Evolutionary conservation across 2,888 invertebrate species (phyloP).

Genomic region (Clivina fossor): DNA sequence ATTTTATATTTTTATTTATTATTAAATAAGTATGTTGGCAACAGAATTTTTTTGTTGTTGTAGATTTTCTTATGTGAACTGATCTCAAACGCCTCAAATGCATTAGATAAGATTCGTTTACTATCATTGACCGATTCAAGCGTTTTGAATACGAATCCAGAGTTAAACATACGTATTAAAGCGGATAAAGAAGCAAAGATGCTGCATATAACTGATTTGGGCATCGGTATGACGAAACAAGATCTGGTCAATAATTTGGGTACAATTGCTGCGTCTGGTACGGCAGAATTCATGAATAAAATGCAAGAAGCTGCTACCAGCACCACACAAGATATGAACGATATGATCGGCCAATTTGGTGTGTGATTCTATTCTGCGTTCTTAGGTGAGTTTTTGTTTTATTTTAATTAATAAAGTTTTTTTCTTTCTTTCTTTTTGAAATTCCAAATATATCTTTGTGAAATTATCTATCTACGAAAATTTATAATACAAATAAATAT

Average conservation of each 20-base stretch:
- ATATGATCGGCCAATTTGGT: constrained; percentile 99
- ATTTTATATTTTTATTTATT: too few species aligned
- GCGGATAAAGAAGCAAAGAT: constrained; percentile 90
- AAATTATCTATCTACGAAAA: too few species aligned
- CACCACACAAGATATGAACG: constrained; percentile 78
- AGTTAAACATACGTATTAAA: constrained; percentile 86
- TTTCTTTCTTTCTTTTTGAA: too few species aligned
- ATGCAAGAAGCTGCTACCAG: constrained; percentile 73
- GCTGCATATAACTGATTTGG: constrained; percentile 93
- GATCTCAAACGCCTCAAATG: constrained; percentile 99
- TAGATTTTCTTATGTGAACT: constrained; percentile 95
- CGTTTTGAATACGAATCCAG: constrained; percentile 76
- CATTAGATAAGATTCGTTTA: constrained; percentile 95
- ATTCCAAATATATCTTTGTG: too few species aligned
- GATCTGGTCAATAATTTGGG: constrained; percentile 96
- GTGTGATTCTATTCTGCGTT: constrained; percentile 99
- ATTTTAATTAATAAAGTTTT: too few species aligned
- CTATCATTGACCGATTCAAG: constrained; percentile 85
- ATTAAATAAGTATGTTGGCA: too few species aligned
- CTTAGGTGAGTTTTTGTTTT: constrained; percentile 58
- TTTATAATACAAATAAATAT: too few species aligned
- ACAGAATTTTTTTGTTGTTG: constrained; percentile 45
- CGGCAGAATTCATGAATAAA: constrained; percentile 92
- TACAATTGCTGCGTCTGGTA: constrained; percentile 97
- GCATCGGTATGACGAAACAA: constrained; percentile 94